A percentile compares a stretch with the other conserved stretches of the same genome.
Evolutionary conservation across 2,113 vertebrate species (phyloP).

Genomic region (Sakesphorus luctuosus): DNA sequence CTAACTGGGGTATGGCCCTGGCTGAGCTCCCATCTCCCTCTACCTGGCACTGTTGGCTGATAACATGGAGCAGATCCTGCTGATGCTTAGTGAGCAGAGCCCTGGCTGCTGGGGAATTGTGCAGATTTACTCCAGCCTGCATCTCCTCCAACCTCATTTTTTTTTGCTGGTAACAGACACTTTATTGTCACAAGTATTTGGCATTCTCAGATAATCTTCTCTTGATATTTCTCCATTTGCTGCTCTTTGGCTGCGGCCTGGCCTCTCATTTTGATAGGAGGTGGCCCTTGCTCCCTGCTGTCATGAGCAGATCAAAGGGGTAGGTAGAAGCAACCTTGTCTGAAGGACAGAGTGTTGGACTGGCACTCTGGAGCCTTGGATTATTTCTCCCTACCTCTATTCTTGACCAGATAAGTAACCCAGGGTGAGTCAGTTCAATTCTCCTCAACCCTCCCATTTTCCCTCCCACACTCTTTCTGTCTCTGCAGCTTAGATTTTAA

Average conservation of each 20-base stretch:
- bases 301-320: background rate
- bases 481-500: slow-evolving; percentile 39
- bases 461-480: slow-evolving; percentile 45
- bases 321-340: background rate
- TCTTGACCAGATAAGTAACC: slow-evolving; percentile 53
- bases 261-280: background rate
- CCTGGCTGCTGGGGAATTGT: background rate
- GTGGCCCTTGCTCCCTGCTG: background rate
- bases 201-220: background rate
- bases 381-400: slow-evolving; percentile 21
- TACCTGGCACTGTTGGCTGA: background rate
- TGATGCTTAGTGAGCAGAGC: background rate
- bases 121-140: background rate
- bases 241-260: background rate
- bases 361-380: slow-evolving; percentile 10
- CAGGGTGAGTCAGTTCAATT: slow-evolving; percentile 24
- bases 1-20: background rate
- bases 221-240: background rate
- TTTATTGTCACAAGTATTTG: background rate
- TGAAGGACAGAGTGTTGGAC: background rate
- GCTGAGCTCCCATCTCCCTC: background rate
- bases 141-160: too few species aligned
- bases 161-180: background rate
- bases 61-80: background rate
- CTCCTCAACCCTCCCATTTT: slow-evolving; percentile 26